Conservation (phyloP, 2,888 invertebrate species). For the Tachystola acroxantha region DNA sequence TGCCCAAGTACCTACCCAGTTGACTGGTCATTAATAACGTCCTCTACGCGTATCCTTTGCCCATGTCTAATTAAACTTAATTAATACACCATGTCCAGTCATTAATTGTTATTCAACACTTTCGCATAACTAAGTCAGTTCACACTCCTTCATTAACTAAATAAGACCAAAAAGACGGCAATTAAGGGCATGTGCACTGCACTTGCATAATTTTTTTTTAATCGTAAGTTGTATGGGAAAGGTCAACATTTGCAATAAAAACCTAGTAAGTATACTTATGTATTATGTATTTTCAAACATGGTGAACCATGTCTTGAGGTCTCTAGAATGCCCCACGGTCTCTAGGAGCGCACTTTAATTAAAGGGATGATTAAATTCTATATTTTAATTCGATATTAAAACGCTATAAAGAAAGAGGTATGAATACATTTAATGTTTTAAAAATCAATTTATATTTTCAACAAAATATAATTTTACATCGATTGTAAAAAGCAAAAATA, state of each 20-base stretch:
- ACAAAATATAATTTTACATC: too few relatives aligned
- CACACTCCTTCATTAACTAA: conserved; percentile 1
- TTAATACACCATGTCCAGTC: conserved; percentile 13
- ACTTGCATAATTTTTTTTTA: background rate
- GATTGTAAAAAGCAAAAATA: too few relatives aligned
- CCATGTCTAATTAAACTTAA: conserved; percentile 13
- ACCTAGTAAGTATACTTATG: too few relatives aligned
- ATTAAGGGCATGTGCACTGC: background rate
- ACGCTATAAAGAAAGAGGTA: too few relatives aligned
- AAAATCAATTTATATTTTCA: too few relatives aligned
- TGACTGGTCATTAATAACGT: conserved; percentile 24
- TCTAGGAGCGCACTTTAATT: too few relatives aligned
- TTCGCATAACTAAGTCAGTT: background rate
- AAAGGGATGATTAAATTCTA: too few relatives aligned
- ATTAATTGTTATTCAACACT: conserved; percentile 17
- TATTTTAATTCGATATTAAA: too few relatives aligned
- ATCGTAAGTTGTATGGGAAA: background rate
- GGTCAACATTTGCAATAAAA: background rate
- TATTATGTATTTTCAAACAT: too few relatives aligned
- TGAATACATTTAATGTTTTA: too few relatives aligned
- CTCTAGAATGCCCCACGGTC: too few relatives aligned
- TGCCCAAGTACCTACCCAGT: conserved; percentile 19
- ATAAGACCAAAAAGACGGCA: background rate
- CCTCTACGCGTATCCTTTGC: conserved; percentile 1
- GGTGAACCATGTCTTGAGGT: too few relatives aligned